Evolutionary conservation across 2,888 invertebrate genomes (phyloP).

Genomic region (Ochropleura leucogaster): DNA sequence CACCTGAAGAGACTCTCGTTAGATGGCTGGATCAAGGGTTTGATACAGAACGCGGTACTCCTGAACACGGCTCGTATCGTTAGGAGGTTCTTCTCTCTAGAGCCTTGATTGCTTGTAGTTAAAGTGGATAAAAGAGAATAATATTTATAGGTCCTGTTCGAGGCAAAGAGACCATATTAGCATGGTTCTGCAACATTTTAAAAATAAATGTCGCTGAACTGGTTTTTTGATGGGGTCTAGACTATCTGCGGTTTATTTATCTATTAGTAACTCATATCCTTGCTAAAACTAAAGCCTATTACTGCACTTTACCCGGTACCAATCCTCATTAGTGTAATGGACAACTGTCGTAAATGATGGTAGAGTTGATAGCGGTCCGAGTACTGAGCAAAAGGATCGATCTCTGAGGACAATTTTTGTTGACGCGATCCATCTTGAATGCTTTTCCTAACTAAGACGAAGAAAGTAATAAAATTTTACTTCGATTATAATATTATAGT

Average conservation of each 20-base stretch:
- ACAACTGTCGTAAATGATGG: conserved; percentile 9
- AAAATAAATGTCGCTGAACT: too few relatives aligned
- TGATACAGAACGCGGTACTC: too few relatives aligned
- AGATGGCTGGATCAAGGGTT: too few relatives aligned
- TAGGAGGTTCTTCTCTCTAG: too few relatives aligned
- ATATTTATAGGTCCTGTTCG: too few relatives aligned
- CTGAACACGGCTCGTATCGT: too few relatives aligned
- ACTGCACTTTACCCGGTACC: neutral
- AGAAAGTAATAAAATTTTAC: neutral
- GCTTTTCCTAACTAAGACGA: neutral
- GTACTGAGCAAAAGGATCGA: conserved; percentile 22
- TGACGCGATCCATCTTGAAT: conserved; percentile 1
- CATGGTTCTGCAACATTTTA: too few relatives aligned
- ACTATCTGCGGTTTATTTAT: neutral
- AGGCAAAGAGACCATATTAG: too few relatives aligned
- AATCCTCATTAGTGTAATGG: neutral
- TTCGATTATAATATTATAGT: conserved; percentile 30
- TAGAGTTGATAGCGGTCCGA: neutral
- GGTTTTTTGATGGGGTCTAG: too few relatives aligned
- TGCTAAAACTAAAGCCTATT: neutral
- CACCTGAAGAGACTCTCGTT: too few relatives aligned
- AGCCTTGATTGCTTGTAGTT: too few relatives aligned
- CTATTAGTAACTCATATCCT: neutral
- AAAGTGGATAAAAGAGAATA: too few relatives aligned
- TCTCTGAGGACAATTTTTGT: conserved; percentile 19